Base-by-base conservation (phyloP, 1,140 invertebrate species). In the Trichomalopsis sarcophagae region DNA sequence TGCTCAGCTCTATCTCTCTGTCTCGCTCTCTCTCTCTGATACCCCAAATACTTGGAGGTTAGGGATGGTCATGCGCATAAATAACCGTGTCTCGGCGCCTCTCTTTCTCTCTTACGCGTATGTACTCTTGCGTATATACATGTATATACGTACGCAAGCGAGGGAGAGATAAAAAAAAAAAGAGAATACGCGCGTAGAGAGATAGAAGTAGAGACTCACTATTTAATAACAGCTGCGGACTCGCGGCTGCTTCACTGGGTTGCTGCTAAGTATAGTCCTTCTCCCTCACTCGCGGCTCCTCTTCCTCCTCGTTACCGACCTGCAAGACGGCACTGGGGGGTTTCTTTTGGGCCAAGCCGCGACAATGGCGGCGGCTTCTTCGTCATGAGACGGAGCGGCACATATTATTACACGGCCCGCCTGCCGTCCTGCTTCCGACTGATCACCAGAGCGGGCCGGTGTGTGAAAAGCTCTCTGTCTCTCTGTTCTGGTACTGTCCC, bases 351-450 rank as follows among this genome's bases (percentile, higher is more conserved):
- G 44, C 84, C 84, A 69, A 84, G 90, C 90, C 90, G 81, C 88
- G 55, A 79, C 50, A 82, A 73, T 76, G 89, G 88, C 89, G 87
- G 85, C 81, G 84, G 82, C 87, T 87, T 83, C 73, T 91, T 89
- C 86, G 89, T 91, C 90, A 91, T 88, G 84, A 91, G 68, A 62
- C 55, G 17, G 55, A 62, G 7, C 55, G 7, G 55, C 55, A 62
- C 55, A 62, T 62, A 62, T 62, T 62, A 62, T 62, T 62, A 62
- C 21, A n/a, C 55, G 21, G 21, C 55, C 21, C 21, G 55, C 17
- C 21, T n/a, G 55, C 55, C 6, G 17, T 62, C 10, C 55, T 55
- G 17, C 50, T 55, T 17, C 55, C 55, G 17, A 62, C 55, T 62
- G 55, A 62, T 62, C 17, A 55, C 17, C 55, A n/a, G 17, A n/a